phyloP scores from a whole-genome alignment of 1,140 invertebrate genomes.

The Drosophila trapezifrons region DNA sequence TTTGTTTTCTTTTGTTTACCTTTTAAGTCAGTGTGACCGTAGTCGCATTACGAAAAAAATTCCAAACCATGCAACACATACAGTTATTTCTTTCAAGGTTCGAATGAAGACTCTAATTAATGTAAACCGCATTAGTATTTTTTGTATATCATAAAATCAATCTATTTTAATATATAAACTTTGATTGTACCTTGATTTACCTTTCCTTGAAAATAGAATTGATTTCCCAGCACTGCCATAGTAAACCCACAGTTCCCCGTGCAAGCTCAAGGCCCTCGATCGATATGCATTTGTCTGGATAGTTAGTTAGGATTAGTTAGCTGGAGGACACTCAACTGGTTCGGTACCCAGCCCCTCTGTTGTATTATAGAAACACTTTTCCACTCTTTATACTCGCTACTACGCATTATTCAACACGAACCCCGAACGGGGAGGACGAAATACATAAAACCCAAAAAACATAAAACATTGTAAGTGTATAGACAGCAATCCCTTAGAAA shows the following conservation, averaged over 20 bases:
- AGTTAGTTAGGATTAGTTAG: constrained; percentile 67
- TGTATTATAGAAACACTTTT: constrained; percentile 78
- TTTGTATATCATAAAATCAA: no score
- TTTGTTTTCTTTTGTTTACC: no score
- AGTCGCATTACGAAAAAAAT: no score
- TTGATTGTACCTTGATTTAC: no score
- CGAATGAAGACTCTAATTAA: no score
- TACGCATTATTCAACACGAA: constrained; percentile 52
- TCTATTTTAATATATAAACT: no score
- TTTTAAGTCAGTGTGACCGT: no score
- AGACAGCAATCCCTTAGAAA: constrained; percentile 44
- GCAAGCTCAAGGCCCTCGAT: constrained; percentile 29
- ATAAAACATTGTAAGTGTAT: constrained; percentile 68
- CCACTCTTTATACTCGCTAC: constrained; percentile 79
- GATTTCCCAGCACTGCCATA: not conserved
- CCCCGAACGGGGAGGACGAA: constrained; percentile 1
- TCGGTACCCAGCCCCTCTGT: constrained; percentile 49
- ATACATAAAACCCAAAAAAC: not conserved
- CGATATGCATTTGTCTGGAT: constrained; percentile 47
- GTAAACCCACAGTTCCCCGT: not conserved
- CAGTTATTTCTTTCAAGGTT: no score
- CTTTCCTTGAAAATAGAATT: not conserved
- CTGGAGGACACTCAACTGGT: constrained; percentile 37
- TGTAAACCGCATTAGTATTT: no score
- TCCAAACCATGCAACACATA: no score